Base-by-base conservation (phyloP, 2,113 vertebrate species). In the Talpa occidentalis region DNA sequence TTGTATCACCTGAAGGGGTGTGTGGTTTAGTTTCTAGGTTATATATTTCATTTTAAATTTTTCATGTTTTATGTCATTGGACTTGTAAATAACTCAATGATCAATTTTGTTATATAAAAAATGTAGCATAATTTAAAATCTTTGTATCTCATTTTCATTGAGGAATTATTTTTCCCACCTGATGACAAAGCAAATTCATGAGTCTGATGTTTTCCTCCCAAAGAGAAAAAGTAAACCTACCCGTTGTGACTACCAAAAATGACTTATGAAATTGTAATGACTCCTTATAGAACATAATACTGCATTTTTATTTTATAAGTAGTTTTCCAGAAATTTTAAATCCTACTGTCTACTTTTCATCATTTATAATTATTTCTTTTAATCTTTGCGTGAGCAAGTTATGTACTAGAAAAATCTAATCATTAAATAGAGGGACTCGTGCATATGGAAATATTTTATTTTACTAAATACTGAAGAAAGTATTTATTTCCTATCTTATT, bases 351-450 rank as follows among this genome's bases (percentile, higher is more conserved):
- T 88, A 66, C 32, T 59, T 94, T 88, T 81, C 8, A 40, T 76
- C 59, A 66, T 74, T 56, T 95, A 30, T 73, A 35, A 89, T 70
- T 37, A 79, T 87, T 93, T 95, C 19, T 93, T 96, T 91, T 79
- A 70, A 69, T 7, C 6, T 84, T 88, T 11, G 35, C 52, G 66
- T 10, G 79, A 76, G 26, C 88, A 73, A 90, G 42, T 66, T 60
- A 67, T 47, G 3, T 80, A 69, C 40, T 67, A 82, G 88, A 81
- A 56, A 73, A n/a, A 54, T 79, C 4, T 86, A 73, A 66, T 62
- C n/a, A 78, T 42, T 81, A 87, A 93, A 64, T 60, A 78, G 8
- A 66, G 5, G 24, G 3, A 3, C 14, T 52, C 67, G 2, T 88
- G 1, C 32, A 70, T 66, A 64, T 94, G 11, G 28, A 91, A 94